Conservation (phyloP, 1,140 invertebrate species). For the Archivesica marissinica region DNA sequence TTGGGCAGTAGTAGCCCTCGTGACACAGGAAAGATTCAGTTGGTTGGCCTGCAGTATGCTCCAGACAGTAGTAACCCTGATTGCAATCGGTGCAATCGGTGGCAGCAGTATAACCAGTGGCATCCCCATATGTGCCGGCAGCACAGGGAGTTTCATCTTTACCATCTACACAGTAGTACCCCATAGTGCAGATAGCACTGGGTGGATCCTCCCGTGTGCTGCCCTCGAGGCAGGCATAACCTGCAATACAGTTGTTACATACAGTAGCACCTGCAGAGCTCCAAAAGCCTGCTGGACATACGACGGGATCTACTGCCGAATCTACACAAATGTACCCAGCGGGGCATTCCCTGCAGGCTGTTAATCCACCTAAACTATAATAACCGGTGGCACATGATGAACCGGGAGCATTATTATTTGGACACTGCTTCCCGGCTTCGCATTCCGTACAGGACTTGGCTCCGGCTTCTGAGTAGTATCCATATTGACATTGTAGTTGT, state of each 20-base stretch:
- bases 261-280: conserved; percentile 64
- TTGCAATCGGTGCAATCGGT: conserved; percentile 75
- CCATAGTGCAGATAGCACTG: conserved; percentile 72
- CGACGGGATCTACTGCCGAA: conserved; percentile 65
- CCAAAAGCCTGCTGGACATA: conserved; percentile 77
- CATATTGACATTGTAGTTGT: conserved; percentile 70
- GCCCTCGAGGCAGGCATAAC: conserved; percentile 79
- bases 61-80: conserved; percentile 79
- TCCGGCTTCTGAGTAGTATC: conserved; percentile 74
- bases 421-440: conserved; percentile 79
- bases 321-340: conserved; percentile 77
- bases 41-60: conserved; percentile 74
- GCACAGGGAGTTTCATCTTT: conserved; percentile 73
- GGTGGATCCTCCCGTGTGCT: conserved; percentile 73
- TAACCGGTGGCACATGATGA: conserved; percentile 72
- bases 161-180: conserved; percentile 80
- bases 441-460: conserved; percentile 75
- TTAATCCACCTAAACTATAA: conserved; percentile 78
- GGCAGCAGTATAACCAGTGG: conserved; percentile 62
- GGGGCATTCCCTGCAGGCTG: conserved; percentile 76
- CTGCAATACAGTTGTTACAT: conserved; percentile 74
- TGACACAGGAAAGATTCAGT: conserved; percentile 74
- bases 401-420: conserved; percentile 67
- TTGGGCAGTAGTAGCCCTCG: conserved; percentile 77
- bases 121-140: conserved; percentile 77